Percentiles rank a stretch among this genome's conserved stretches.
phyloP scores from a whole-genome alignment of 2,797 vertebrate genomes.

The Macropodus opercularis region DNA sequence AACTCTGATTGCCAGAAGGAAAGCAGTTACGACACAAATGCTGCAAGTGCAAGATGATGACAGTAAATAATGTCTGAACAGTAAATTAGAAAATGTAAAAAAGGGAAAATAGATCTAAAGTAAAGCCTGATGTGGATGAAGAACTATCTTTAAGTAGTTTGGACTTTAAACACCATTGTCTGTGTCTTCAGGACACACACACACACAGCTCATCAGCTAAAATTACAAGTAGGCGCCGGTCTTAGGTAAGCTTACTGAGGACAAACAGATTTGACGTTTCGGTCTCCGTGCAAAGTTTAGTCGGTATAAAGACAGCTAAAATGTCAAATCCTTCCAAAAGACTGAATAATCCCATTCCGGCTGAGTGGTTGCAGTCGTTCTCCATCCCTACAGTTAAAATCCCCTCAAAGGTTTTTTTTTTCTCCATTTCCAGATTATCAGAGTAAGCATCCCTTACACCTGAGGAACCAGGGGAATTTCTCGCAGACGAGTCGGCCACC shows the following conservation, averaged over 20 bases:
- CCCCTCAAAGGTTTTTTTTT: constrained; percentile 44
- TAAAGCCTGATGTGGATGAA: not conserved
- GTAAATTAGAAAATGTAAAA: not conserved
- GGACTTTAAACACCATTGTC: constrained; percentile 11
- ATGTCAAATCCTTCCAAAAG: constrained; percentile 58
- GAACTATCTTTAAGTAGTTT: too few species aligned
- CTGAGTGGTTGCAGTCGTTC: constrained; percentile 36
- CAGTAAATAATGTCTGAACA: constrained; percentile 7
- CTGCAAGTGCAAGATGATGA: not conserved
- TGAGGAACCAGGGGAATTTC: constrained; percentile 37
- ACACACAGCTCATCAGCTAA: constrained; percentile 12
- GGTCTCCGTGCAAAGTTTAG: constrained; percentile 46
- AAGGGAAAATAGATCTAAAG: not conserved
- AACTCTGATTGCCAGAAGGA: constrained; percentile 31
- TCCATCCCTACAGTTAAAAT: constrained; percentile 50
- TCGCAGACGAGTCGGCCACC: constrained; percentile 52
- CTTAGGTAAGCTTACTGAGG: constrained; percentile 37
- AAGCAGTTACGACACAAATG: constrained; percentile 17
- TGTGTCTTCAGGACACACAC: constrained; percentile 12
- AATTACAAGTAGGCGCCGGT: constrained; percentile 26
- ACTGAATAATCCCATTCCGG: constrained; percentile 56
- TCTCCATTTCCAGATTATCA: constrained; percentile 53
- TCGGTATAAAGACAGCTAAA: constrained; percentile 42
- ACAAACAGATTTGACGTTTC: constrained; percentile 38
- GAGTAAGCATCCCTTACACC: constrained; percentile 41